Conservation (phyloP, 1,140 invertebrate species). For the Babylonia areolata region DNA sequence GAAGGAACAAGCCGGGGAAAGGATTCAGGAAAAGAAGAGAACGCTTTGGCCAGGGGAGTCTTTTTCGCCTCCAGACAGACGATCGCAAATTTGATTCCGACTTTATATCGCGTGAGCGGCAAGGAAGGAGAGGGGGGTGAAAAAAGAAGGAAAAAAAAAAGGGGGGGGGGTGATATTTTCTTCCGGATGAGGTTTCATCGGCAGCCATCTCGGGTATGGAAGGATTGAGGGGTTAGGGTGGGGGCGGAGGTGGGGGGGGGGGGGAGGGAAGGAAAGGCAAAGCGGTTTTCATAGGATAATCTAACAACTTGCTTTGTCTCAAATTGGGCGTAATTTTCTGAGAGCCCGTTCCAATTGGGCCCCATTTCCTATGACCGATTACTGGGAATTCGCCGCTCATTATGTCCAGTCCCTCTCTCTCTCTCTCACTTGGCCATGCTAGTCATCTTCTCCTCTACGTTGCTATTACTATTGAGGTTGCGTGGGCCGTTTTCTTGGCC, state of each 20-base stretch:
- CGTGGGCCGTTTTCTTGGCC: background rate
- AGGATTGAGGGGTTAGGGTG: background rate
- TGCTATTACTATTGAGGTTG: conserved; percentile 1
- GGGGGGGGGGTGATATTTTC: conserved; percentile 39
- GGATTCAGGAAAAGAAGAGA: conserved; percentile 12
- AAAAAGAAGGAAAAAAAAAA: background rate
- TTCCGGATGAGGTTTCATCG: conserved; percentile 41
- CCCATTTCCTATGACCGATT: conserved; percentile 40
- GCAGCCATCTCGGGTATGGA: background rate
- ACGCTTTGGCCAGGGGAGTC: conserved; percentile 26
- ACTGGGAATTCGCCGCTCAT: conserved; percentile 30
- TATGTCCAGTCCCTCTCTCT: conserved; percentile 32
- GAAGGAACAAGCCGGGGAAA: conserved; percentile 27
- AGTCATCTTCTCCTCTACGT: conserved; percentile 10
- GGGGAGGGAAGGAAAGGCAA: conserved; percentile 6
- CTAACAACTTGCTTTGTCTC: conserved; percentile 43
- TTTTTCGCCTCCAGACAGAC: conserved; percentile 41
- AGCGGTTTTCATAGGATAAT: conserved; percentile 42
- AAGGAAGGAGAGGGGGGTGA: background rate
- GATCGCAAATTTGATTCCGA: conserved; percentile 42
- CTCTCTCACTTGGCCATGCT: background rate
- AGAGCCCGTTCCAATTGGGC: conserved; percentile 31
- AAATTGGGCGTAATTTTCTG: conserved; percentile 42
- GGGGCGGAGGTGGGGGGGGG: background rate
- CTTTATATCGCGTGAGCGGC: conserved; percentile 34